phyloP scores from a whole-genome alignment of 2,888 invertebrate genomes.

The Chymomyza caudatula region DNA sequence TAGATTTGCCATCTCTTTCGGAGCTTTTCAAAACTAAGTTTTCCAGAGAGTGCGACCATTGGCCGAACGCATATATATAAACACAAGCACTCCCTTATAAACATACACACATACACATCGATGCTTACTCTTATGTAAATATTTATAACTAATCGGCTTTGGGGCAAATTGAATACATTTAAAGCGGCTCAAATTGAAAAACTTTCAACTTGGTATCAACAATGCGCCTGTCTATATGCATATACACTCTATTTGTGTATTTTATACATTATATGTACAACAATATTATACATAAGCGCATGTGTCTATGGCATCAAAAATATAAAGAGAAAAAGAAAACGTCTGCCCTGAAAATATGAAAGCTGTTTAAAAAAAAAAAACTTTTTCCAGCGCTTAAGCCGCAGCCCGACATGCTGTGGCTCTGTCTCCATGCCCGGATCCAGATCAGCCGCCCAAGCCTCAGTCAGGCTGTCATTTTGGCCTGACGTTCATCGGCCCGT shows the following conservation, averaged over 20 bases:
- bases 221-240: constrained; percentile 10
- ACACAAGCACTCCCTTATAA: background rate
- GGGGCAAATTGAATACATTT: constrained; percentile 31
- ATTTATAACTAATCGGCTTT: constrained; percentile 19
- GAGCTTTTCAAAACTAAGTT: background rate
- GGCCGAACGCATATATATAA: background rate
- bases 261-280: constrained; percentile 19
- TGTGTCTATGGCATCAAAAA: constrained; percentile 24
- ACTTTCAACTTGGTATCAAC: constrained; percentile 56
- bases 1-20: constrained; percentile 9
- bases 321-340: constrained; percentile 31
- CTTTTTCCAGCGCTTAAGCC: constrained; percentile 62
- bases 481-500: constrained; percentile 29
- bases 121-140: constrained; percentile 2
- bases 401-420: constrained; percentile 14
- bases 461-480: constrained; percentile 51
- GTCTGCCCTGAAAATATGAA: constrained; percentile 65
- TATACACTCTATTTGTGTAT: constrained; percentile 16
- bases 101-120: background rate
- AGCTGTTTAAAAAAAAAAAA: constrained; percentile 54
- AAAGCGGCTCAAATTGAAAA: constrained; percentile 70
- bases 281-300: constrained; percentile 46
- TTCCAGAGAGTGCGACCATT: background rate
- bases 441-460: background rate
- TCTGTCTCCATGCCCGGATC: background rate